A percentile compares a stretch with the other conserved stretches of the same genome.
Conservation (phyloP, 2,113 vertebrate species). For the Hyperoodon ampullatus region DNA sequence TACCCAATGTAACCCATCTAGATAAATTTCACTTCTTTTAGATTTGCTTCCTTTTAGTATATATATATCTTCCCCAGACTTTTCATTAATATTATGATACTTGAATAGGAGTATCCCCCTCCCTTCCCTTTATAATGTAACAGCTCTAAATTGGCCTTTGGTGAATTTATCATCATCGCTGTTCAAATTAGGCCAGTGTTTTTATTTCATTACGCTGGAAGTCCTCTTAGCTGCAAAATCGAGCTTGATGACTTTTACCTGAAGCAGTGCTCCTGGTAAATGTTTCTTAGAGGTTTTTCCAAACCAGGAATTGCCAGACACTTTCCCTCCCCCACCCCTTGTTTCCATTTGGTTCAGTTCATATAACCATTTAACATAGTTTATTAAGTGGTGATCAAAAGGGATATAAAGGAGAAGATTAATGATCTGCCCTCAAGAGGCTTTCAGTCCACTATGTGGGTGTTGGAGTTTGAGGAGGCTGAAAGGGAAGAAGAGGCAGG, state of each 20-base stretch:
- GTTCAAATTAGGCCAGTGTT: constrained; percentile 56
- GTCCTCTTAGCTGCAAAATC: constrained; percentile 45
- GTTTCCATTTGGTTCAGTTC: background rate
- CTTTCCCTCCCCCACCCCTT: background rate
- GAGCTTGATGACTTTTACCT: constrained; percentile 48
- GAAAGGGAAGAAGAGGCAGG: background rate
- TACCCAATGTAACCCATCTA: constrained; percentile 30
- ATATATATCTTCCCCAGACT: constrained; percentile 54
- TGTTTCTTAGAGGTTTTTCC: background rate
- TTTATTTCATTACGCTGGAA: constrained; percentile 50
- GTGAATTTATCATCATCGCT: constrained; percentile 65
- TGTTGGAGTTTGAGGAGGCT: accelerated
- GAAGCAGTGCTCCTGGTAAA: background rate
- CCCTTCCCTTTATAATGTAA: constrained; percentile 57
- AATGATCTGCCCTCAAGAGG: background rate
- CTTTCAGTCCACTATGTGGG: background rate
- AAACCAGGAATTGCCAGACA: background rate
- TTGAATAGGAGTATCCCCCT: constrained; percentile 34
- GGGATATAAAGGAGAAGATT: background rate
- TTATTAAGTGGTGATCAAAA: constrained; percentile 5
- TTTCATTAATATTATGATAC: constrained; percentile 74
- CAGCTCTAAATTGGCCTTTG: constrained; percentile 42
- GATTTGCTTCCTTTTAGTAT: constrained; percentile 68
- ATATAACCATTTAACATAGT: background rate
- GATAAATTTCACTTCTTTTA: constrained; percentile 69